phyloP scores from a whole-genome alignment of 2,113 vertebrate species.

The Trogon melanurus region DNA sequence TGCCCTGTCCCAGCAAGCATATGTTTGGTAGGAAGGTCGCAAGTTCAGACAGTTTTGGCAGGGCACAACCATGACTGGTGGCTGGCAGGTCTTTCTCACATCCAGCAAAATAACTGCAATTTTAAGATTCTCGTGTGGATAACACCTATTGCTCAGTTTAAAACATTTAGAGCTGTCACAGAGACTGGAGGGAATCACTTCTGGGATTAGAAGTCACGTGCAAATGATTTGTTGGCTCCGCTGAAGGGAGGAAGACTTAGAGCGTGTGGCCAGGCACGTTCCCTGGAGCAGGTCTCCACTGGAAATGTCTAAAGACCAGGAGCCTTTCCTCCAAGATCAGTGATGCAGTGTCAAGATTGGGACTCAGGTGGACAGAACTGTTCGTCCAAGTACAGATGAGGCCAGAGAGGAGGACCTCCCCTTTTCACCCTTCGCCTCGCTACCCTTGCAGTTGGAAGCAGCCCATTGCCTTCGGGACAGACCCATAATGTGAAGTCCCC shows the following conservation, averaged over 20 bases:
- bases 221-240: neutral
- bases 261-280: neutral
- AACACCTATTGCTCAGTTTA: neutral
- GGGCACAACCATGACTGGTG: accelerated
- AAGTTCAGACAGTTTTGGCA: neutral
- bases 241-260: neutral
- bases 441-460: neutral
- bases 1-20: neutral
- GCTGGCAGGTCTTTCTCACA: neutral
- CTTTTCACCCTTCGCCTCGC: neutral
- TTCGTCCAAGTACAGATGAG: neutral
- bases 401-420: neutral
- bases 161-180: neutral
- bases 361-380: neutral
- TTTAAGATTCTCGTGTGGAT: neutral
- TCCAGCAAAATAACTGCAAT: neutral
- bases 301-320: neutral
- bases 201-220: neutral
- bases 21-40: neutral
- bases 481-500: neutral
- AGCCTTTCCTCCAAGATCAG: neutral
- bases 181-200: neutral
- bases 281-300: neutral
- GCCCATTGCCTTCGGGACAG: neutral
- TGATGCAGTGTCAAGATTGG: neutral